Evolutionary conservation across 2,113 vertebrate species (phyloP), one percentile per base, ranked within the genome.

Genomic region (Pangasianodon hypophthalmus): DNA sequence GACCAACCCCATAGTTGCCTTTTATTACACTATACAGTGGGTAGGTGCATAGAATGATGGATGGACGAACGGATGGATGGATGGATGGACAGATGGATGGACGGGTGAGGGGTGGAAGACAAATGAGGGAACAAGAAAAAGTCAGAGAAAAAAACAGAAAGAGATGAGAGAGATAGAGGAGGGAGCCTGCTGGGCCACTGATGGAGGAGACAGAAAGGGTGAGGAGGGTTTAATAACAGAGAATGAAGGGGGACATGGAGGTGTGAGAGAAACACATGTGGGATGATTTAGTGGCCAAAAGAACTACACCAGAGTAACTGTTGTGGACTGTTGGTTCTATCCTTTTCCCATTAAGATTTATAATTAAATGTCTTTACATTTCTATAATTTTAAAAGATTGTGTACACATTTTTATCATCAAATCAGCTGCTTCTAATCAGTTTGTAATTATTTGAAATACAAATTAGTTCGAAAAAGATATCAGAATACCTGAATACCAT

Each of bases 221-320:
- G 85, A 69, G 64, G 54, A 82, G 91, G 69, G 83, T 92, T 90
- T 92, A 92, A 92, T 92, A 87, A 91, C 80, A 69, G n/a, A 75
- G 86, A 92, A 83, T 86, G 75, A 90, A 86, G 80, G 87, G 56
- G 50, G 54, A 75, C 19, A 21, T 73, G 81, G 62, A 91, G 85
- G 81, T 90, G 89, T 92, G 90, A 90, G 86, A 86, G 82, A 87
- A 84, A 92, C 62, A 84, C 86, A 91, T 89, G 90, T 87, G 90
- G 52, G 86, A 87, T 93, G 91, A 94, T 94, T 93, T 92, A 93
- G 87, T 86, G 69, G 80, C 58, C 77, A 88, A 73, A 13, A 62
- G 67, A 85, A 92, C 69, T 86, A 91, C 86, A 90, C 64, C 87
- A 88, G 86, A 90, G 90, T 92, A 88, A 93, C 90, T 90, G 87